Base-by-base conservation (phyloP, 2,113 vertebrate genomes). In the Plecotus auritus region DNA sequence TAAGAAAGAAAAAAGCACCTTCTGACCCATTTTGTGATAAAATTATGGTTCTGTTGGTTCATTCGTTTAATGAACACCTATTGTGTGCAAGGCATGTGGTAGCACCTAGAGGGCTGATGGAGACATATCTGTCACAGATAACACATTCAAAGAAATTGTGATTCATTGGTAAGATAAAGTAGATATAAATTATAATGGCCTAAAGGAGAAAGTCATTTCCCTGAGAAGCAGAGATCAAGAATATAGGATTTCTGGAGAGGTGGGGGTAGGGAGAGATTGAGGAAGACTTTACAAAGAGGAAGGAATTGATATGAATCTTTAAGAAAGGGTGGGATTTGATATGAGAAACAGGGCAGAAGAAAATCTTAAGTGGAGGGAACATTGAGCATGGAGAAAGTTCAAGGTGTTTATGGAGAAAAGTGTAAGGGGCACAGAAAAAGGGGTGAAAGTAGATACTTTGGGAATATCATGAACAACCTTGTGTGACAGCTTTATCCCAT, bases 1-100 rank as follows among this genome's bases (percentile, higher is more conserved):
- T 45, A 76, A 94, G 51, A 74, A 73, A 91, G 26, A 84, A 61
- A 86, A 83, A 84, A 89, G 22, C 51, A 70, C 51, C n/a, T 42
- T 81, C 49, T 95, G 93, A 87, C 74, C 89, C 90, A 95, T 84
- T 88, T 95, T 47, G 47, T 72, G 64, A 89, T 18, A 35, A 70
- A 81, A 83, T 87, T 35, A 23, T 37, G 32, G 23, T 45, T 91
- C 61, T 84, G 1, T 59, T 73, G 69, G 23, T 78, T 94, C 49
- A 73, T 76, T 91, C 37, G 77, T 49, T 76, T 84, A 89, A 67
- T 32, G 26, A 67, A 78, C 1, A 59, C 90, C 92, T 96, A 93
- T 92, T 96, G 54, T 93, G 95, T 69, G 26, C 42, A 70, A 40
- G 45, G 35, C 64, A 85, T 74, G 3, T 93, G 93, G 49, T 26